Conservation (phyloP, 2,113 vertebrate genomes). For the Hyperoodon ampullatus region DNA sequence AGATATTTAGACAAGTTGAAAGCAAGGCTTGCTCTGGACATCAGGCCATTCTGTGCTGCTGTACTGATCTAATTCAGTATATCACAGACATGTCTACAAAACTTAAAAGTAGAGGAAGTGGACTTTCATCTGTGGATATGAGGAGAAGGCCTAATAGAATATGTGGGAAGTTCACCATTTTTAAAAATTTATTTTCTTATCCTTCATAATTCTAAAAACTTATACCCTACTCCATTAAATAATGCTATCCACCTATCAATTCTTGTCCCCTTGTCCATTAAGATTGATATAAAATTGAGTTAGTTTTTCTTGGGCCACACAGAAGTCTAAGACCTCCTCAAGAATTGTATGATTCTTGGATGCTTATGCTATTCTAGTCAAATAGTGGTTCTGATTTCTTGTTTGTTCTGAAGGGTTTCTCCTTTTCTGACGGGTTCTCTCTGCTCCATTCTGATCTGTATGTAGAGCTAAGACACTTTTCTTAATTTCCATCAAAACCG, state of each 20-base stretch:
- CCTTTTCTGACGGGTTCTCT: background rate
- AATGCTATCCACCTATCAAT: background rate
- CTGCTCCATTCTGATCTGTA: background rate
- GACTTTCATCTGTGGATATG: slow-evolving; percentile 2
- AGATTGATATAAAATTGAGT: background rate
- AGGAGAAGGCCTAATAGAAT: background rate
- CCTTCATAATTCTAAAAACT: background rate
- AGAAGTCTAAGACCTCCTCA: background rate
- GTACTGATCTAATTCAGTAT: background rate
- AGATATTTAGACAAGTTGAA: background rate
- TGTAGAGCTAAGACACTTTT: background rate
- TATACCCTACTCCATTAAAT: background rate
- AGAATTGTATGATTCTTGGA: background rate
- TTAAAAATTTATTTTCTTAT: background rate
- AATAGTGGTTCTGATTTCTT: background rate
- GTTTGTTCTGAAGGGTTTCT: background rate
- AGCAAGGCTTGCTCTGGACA: background rate
- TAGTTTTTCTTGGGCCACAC: background rate
- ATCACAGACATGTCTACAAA: background rate
- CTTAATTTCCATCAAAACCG: background rate
- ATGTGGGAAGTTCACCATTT: background rate
- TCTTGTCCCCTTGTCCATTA: background rate
- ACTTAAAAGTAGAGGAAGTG: background rate
- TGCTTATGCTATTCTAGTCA: background rate
- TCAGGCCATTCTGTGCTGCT: background rate